Evolutionary conservation across 2,888 invertebrate genomes (phyloP).

Genomic region (Acronicta alni): DNA sequence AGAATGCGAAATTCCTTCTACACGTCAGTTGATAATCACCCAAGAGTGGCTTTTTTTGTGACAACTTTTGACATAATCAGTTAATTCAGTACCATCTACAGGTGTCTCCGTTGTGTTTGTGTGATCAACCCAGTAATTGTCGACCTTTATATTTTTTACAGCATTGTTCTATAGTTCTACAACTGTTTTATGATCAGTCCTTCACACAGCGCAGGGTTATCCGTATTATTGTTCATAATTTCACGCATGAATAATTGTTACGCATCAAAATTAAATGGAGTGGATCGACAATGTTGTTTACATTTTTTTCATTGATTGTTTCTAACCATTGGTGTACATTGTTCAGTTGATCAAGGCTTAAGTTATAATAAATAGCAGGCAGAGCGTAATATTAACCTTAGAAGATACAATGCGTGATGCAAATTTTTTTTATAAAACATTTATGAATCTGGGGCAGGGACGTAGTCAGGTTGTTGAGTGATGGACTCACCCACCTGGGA

Average conservation of each 20-base stretch:
- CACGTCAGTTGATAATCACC: background rate
- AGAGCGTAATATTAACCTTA: slow-evolving; percentile 5
- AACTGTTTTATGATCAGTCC: slow-evolving; percentile 31
- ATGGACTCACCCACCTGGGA: no score
- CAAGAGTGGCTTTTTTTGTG: slow-evolving; percentile 12
- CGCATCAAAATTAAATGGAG: slow-evolving; percentile 46
- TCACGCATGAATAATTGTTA: slow-evolving; percentile 36
- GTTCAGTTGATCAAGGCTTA: slow-evolving; percentile 32
- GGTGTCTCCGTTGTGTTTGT: slow-evolving; percentile 42
- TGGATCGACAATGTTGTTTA: slow-evolving; percentile 22
- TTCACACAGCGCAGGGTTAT: slow-evolving; percentile 37
- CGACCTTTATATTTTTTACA: slow-evolving; percentile 46
- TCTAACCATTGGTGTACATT: slow-evolving; percentile 13
- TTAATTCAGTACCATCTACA: slow-evolving; percentile 37
- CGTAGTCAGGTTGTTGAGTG: background rate
- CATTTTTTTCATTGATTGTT: slow-evolving; percentile 23
- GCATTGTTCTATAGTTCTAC: slow-evolving; percentile 27
- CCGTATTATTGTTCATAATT: slow-evolving; percentile 29
- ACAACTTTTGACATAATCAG: slow-evolving; percentile 5
- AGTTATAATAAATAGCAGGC: background rate
- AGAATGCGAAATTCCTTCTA: slow-evolving; percentile 5
- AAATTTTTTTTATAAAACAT: background rate
- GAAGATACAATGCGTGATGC: background rate
- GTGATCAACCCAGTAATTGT: slow-evolving; percentile 35
- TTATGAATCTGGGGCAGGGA: background rate